Conservation (phyloP, 2,113 vertebrate genomes). For the Larimichthys polyactis region DNA sequence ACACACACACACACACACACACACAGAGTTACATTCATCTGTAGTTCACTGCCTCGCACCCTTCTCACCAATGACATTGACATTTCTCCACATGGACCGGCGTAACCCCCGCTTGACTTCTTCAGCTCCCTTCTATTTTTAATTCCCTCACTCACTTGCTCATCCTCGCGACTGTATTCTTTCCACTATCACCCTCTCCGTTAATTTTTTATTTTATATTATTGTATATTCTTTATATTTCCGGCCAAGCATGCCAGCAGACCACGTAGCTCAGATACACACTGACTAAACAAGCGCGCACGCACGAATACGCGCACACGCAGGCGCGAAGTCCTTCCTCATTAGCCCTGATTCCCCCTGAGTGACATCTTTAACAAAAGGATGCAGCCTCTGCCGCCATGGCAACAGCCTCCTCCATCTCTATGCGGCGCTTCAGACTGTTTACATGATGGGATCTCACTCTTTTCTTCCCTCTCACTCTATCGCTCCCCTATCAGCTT, state of each 20-base stretch:
- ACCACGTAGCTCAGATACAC: slow-evolving; percentile 68
- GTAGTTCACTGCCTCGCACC: slow-evolving; percentile 44
- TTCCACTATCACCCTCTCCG: slow-evolving; percentile 11
- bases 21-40: slow-evolving; percentile 39
- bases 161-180: slow-evolving; percentile 6
- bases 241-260: slow-evolving; percentile 58
- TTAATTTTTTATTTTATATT: neutral
- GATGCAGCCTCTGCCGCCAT: slow-evolving; percentile 85
- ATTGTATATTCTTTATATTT: slow-evolving; percentile 17
- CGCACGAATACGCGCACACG: slow-evolving; percentile 14
- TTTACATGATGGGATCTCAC: slow-evolving; percentile 81
- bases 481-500: slow-evolving; percentile 45
- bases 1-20: slow-evolving; percentile 35
- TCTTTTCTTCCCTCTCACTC: slow-evolving; percentile 63
- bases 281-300: slow-evolving; percentile 44
- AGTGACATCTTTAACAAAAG: slow-evolving; percentile 86
- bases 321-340: slow-evolving; percentile 82
- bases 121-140: slow-evolving; percentile 53
- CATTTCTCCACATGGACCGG: slow-evolving; percentile 58
- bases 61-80: slow-evolving; percentile 67
- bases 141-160: slow-evolving; percentile 33
- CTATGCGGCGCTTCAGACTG: slow-evolving; percentile 77
- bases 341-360: slow-evolving; percentile 85
- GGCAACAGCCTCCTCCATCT: slow-evolving; percentile 85
- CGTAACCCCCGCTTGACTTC: slow-evolving; percentile 65